A percentile compares a stretch with the other conserved stretches of the same genome.
phyloP scores from a whole-genome alignment of 2,113 vertebrate genomes.

The Corydoras maculifer region DNA sequence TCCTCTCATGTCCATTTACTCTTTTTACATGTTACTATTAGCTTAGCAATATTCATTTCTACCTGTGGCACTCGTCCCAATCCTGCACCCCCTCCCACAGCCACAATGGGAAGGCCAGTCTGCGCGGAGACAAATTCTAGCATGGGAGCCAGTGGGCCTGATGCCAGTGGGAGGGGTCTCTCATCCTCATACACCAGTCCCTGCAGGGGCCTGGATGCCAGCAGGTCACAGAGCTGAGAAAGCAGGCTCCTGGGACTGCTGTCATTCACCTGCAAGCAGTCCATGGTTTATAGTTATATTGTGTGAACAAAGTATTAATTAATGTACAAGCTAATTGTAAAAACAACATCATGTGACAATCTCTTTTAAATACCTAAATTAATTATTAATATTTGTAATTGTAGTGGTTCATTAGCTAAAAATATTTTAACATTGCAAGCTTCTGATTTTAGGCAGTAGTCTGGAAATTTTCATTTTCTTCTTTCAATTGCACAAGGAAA shows the following conservation, averaged over 20 bases:
- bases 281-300: no score
- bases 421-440: no score
- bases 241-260: constrained; percentile 89
- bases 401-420: no score
- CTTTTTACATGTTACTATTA: constrained; percentile 4
- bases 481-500: no score
- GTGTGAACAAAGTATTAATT: no score
- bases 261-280: constrained; percentile 78
- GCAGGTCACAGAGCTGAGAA: constrained; percentile 86
- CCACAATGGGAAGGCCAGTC: constrained; percentile 88
- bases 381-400: no score
- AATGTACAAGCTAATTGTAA: no score
- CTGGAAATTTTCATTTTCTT: no score
- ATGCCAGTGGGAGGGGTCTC: constrained; percentile 63
- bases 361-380: no score
- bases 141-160: constrained; percentile 82
- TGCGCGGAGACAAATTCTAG: constrained; percentile 93
- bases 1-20: not conserved
- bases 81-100: constrained; percentile 86
- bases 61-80: constrained; percentile 93
- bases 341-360: no score
- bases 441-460: no score
- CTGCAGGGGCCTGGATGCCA: constrained; percentile 85
- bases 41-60: constrained; percentile 43
- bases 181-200: constrained; percentile 94